These are phyloP conservation scores for Melanophora roralis DNA, from an alignment of 2,888 invertebrate species.

Conservation along the genomic window DNA sequence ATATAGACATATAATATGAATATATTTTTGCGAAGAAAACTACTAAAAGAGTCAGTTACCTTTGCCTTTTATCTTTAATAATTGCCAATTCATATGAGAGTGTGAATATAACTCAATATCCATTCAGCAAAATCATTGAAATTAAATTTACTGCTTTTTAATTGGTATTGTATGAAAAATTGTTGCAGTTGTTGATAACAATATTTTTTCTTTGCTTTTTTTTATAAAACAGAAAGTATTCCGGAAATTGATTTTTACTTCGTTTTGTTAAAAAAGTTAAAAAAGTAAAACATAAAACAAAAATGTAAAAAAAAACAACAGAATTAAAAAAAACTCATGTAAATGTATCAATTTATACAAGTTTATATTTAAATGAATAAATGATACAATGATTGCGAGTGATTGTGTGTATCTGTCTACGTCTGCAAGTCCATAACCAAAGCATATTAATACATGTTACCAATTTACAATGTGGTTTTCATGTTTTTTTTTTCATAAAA, in stretches of 20 bases:
- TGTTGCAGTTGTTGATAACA: background rate
- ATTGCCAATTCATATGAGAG: background rate
- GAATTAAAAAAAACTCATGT: too few species aligned
- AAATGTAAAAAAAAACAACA: background rate
- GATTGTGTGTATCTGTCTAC: background rate
- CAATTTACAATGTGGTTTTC: conserved; percentile 60
- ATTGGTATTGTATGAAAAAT: conserved; percentile 42
- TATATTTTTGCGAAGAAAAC: background rate
- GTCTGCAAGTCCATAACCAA: conserved; percentile 35
- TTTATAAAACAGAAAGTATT: background rate
- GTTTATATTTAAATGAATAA: background rate
- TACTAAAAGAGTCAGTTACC: background rate
- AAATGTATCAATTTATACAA: background rate
- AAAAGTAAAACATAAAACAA: conserved; percentile 9
- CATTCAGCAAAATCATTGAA: conserved; percentile 22
- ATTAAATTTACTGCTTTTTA: conserved; percentile 54
- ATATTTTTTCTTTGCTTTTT: background rate
- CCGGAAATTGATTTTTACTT: conserved; percentile 58
- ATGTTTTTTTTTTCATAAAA: conserved; percentile 38
- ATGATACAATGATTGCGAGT: too few species aligned
- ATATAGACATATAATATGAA: too few species aligned
- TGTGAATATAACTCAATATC: conserved; percentile 16
- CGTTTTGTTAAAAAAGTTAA: conserved; percentile 32
- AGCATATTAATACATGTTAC: conserved; percentile 60
- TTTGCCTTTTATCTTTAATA: background rate